Percentiles rank a stretch among this genome's conserved stretches.
Conservation (phyloP, 2,888 invertebrate species). For the Torymus tubicola region DNA sequence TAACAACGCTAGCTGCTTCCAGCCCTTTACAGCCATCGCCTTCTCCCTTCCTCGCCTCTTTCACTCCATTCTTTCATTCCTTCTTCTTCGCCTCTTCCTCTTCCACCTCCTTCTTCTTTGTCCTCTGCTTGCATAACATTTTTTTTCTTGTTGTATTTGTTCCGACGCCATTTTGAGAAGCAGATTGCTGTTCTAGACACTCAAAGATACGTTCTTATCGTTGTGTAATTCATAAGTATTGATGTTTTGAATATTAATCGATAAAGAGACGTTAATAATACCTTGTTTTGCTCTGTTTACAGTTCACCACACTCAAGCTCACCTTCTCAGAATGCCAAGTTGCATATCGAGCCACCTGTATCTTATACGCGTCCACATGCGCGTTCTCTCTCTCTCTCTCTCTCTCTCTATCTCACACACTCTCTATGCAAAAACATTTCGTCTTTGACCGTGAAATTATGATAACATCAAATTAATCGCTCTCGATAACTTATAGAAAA, state of each 20-base stretch:
- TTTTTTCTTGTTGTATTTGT: constrained; percentile 6
- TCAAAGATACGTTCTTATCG: not conserved
- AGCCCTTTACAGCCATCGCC: constrained; percentile 53
- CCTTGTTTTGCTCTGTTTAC: constrained; percentile 13
- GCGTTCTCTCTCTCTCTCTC: too few relatives aligned
- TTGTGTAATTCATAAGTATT: not conserved
- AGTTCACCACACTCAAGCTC: constrained; percentile 6
- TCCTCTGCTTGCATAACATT: constrained; percentile 11
- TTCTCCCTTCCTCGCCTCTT: constrained; percentile 29
- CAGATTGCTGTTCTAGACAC: not conserved
- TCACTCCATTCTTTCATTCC: constrained; percentile 16
- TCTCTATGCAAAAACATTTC: constrained; percentile 13
- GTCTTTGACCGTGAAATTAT: constrained; percentile 50
- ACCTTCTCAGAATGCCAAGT: constrained; percentile 47
- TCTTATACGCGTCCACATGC: not conserved
- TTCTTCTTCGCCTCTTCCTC: constrained; percentile 18
- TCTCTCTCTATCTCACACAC: too few relatives aligned
- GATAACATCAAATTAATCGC: constrained; percentile 39
- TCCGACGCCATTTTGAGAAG: constrained; percentile 33
- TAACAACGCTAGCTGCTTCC: constrained; percentile 65
- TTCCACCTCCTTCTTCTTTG: constrained; percentile 39
- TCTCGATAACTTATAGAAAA: constrained; percentile 21
- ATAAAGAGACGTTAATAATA: not conserved
- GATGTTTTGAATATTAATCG: not conserved
- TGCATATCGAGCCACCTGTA: constrained; percentile 52